Evolutionary conservation across 2,113 vertebrate species (phyloP).

Genomic region (Pitta sordida): DNA sequence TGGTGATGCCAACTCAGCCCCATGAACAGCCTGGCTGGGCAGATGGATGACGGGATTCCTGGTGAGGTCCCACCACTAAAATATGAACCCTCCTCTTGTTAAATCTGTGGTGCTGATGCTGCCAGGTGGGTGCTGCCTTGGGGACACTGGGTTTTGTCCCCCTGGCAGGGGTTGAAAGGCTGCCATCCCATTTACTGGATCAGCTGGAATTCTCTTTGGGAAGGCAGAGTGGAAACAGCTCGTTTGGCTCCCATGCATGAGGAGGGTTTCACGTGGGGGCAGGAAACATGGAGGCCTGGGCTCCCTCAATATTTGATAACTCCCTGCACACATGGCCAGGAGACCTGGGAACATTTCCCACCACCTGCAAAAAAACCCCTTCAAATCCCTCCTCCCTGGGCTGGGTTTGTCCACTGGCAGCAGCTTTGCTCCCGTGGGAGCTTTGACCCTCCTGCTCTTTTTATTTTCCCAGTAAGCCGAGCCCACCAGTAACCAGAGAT

Average conservation of each 20-base stretch:
- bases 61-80: no score
- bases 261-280: not conserved
- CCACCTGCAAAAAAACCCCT: rapidly evolving
- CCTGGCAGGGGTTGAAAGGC: not conserved
- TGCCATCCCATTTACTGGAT: not conserved
- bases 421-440: not conserved
- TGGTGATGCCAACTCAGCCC: not conserved
- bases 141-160: not conserved
- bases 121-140: not conserved
- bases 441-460: not conserved
- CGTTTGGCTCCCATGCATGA: not conserved
- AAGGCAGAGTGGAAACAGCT: not conserved
- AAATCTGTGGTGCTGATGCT: not conserved
- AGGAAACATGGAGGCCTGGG: not conserved
- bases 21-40: rapidly evolving
- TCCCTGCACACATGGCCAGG: rapidly evolving
- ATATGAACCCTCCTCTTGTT: not conserved
- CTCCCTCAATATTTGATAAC: conserved; percentile 3
- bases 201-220: not conserved
- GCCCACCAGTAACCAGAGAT: not conserved
- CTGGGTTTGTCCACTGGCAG: not conserved
- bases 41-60: not conserved
- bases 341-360: not conserved
- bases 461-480: not conserved
- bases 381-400: not conserved